Base-by-base conservation (phyloP, 2,797 vertebrate genomes). In the Hozukius guyotensis region DNA sequence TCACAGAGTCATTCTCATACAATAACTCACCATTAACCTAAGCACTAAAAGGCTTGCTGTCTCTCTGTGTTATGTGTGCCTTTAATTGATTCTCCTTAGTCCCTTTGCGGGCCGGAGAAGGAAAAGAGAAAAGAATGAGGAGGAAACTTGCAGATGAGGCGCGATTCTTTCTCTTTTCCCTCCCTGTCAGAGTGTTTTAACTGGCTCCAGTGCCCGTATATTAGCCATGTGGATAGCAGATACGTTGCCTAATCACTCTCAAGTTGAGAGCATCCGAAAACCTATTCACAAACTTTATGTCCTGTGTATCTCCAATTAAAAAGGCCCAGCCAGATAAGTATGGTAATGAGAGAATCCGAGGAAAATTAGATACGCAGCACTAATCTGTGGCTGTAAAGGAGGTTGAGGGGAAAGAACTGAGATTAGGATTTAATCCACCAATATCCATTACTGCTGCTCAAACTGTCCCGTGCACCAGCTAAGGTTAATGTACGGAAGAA, bases 1-100 rank as follows among this genome's bases (percentile, higher is more conserved):
- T 93, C 91, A 85, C 87, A 79, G 87, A 90, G 87, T 94, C 89
- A 88, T 93, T 90, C 90, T 92, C 89, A 93, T 94, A 94, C 89
- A 93, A 94, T 93, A 93, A 93, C 88, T 95, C 92, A 85, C 86
- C 92, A 93, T 95, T 93, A 93, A 93, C 93, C 91, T 88, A 61
- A 68, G 90, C 93, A 88, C 88, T 91, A 90, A 93, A 93, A 93
- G 88, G 84, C 84, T 85, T 59, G 76, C 85, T 70, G 85, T 84
- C 83, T 89, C 89, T 87, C 72, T 84, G 82, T 84, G 86, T 85
- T 91, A 88, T 77, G 78, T 82, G 81, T 86, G 80, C 70, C 86
- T 87, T 91, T 94, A 93, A 95, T 95, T 93, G 91, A 94, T 92
- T 93, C 90, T 88, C 79, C 72, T 46, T 71, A 84, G 84, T 93